Percentiles rank a stretch among this genome's conserved stretches.
Conservation (phyloP, 2,113 vertebrate genomes). For the Alexandromys fortis region DNA sequence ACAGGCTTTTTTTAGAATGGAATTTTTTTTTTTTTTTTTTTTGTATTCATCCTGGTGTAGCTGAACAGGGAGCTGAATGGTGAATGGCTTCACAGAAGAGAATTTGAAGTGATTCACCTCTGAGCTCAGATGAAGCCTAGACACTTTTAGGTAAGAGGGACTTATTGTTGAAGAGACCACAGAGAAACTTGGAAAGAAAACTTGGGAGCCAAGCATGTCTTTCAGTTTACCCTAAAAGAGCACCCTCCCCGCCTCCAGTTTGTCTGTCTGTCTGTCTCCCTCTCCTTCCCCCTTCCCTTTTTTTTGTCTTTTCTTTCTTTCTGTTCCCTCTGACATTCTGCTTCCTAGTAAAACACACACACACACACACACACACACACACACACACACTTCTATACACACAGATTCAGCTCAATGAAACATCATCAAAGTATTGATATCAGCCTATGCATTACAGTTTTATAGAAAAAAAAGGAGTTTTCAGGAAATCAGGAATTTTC, state of each 20-base stretch:
- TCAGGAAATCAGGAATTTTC: not conserved
- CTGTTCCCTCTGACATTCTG: fast-evolving
- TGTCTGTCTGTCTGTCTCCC: not conserved
- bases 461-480: constrained; percentile 41
- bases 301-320: not conserved
- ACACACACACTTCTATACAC: not conserved
- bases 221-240: not conserved
- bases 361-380: not conserved
- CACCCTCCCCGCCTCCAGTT: too few species aligned
- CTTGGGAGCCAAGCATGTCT: not conserved
- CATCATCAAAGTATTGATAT: not conserved
- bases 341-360: not conserved
- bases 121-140: constrained; percentile 35
- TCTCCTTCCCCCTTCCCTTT: too few species aligned
- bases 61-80: constrained; percentile 15
- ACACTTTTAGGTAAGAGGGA: not conserved
- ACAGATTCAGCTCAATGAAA: not conserved
- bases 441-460: not conserved
- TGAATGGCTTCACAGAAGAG: constrained; percentile 7
- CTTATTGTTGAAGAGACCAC: constrained; percentile 35
- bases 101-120: constrained; percentile 53
- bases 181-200: constrained; percentile 2
- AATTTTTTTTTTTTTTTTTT: constrained; percentile 53
- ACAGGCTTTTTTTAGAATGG: constrained; percentile 57
- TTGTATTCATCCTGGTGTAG: constrained; percentile 41